Evolutionary conservation across 2,888 invertebrate species (phyloP), one percentile per base, ranked within the genome.

Genomic region (Blomia tropicalis): DNA sequence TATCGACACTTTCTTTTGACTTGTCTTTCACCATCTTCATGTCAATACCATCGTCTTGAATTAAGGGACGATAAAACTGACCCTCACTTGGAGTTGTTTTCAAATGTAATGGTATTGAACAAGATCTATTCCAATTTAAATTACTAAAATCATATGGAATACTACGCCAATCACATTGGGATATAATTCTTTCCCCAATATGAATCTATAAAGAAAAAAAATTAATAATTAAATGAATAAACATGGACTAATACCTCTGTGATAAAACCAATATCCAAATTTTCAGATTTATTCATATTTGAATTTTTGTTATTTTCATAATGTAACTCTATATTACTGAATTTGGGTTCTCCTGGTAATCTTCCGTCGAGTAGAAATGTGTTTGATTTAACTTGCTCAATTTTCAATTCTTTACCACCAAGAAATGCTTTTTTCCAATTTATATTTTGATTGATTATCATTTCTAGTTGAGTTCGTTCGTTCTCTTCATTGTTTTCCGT

Each of bases 291-390:
- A 47, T 7, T 19, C 5, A 7, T 14, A 47, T 27, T 47, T 17
- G 36, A 17, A 36, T 36, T 7, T 36, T 36, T 36, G 36, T 7
- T 36, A 11, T 7, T 11, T 11, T 36, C 36, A 27, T 47, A 56
- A 29, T 29, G 11, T 14, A 58, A 22, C 17, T 58, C 43, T 2
- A 58, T 58, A 3, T 11, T 7, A 3, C 27, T 51, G 25, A 58
- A 58, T n/a, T 58, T 58, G 14, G 63, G 63, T 31, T 63, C 63
- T 7, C 63, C 63, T 14, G 63, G 63, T 11, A 63, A 32, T 36
- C 63, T 36, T 7, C 63, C 63, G 56, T 63, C 63, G 14, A 30
- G 19, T 4, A 63, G 43, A 27, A 56, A 43, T 11, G 43, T 62
- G 25, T 56, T 23, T 5, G 29, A 31, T 1, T 25, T 43, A 14